Evolutionary conservation across 2,113 vertebrate genomes (phyloP), one percentile per base, ranked within the genome.

Genomic region (Siniperca chuatsi): DNA sequence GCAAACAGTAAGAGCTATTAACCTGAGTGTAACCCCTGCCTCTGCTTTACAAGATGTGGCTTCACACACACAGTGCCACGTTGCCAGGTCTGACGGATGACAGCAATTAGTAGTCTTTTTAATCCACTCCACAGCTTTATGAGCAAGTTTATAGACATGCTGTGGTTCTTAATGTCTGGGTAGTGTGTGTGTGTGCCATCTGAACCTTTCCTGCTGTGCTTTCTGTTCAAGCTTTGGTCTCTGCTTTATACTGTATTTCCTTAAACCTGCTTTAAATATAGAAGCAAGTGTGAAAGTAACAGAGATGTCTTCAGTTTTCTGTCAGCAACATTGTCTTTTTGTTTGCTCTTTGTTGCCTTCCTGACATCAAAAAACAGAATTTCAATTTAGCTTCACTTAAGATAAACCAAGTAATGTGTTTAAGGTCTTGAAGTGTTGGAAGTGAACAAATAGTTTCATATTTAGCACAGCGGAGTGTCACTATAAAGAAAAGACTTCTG

Each of bases 51-150:
- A 15, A 74, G 37, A 65, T 29, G 4, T 58, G 29, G 44, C 75
- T 76, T 71, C n/a, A 78, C 68, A 18, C 58, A 62, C 48, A 69
- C 42, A 0, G 40, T 58, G 65, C 78, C 77, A 61, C 12, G 16
- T 64, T 44, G 68, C 78, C 80, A 89, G 58, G 29, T 85, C 81
- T 75, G 81, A 87, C 13, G n/a, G 79, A 83, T 77, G 79, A 84
- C 66, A 82, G 72, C 88, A 79, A 77, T 89, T 77, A 85, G 40
- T 46, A 67, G 44, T 79, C 42, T 40, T 69, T 76, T 87, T 89
- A 85, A 83, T 71, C 75, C 70, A 71, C 76, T 80, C 74, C 75
- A 52, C 35, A 40, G 37, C 71, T 90, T 89, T 81, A 89, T 48
- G 54, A 84, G 78, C 3, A 3, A 15, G 25, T 90, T 88, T 84